Evolutionary conservation across 2,888 invertebrate genomes (phyloP).

Genomic region (Drosophila pseudotalamancana): DNA sequence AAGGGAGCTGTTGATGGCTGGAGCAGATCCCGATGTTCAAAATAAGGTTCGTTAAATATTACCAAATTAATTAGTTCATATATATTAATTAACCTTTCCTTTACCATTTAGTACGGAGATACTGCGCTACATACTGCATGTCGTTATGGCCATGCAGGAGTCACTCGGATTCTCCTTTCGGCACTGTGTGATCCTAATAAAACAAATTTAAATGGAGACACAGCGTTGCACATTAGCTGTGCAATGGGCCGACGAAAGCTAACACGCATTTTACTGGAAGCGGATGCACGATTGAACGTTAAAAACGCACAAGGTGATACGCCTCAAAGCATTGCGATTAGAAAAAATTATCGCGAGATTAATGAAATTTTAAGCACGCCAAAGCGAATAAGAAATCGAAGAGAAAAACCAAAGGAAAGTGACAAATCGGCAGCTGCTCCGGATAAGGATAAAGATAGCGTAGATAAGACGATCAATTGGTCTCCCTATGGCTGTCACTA

Average conservation of each 20-base stretch:
- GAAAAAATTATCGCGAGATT: conserved; percentile 94
- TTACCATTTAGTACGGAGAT: conserved; percentile 93
- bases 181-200: conserved; percentile 94
- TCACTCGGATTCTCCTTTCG: conserved; percentile 96
- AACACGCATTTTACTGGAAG: conserved; percentile 94
- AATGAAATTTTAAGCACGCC: conserved; percentile 89
- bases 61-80: not conserved
- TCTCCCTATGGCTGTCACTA: conserved; percentile 97
- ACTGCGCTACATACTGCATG: conserved; percentile 97
- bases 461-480: conserved; percentile 86
- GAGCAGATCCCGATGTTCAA: conserved; percentile 93
- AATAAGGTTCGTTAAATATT: conserved; percentile 90
- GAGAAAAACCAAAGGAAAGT: conserved; percentile 64
- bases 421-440: conserved; percentile 22
- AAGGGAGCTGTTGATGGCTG: conserved; percentile 93
- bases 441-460: conserved; percentile 83
- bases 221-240: conserved; percentile 95
- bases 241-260: conserved; percentile 97
- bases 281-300: conserved; percentile 89
- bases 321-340: conserved; percentile 93
- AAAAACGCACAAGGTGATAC: conserved; percentile 89
- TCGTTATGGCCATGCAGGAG: conserved; percentile 98
- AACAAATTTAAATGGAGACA: conserved; percentile 98
- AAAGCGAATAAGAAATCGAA: conserved; percentile 65
- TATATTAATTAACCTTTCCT: not conserved